Conservation (phyloP, 2,888 invertebrate species). For the Drosophila mimica region DNA sequence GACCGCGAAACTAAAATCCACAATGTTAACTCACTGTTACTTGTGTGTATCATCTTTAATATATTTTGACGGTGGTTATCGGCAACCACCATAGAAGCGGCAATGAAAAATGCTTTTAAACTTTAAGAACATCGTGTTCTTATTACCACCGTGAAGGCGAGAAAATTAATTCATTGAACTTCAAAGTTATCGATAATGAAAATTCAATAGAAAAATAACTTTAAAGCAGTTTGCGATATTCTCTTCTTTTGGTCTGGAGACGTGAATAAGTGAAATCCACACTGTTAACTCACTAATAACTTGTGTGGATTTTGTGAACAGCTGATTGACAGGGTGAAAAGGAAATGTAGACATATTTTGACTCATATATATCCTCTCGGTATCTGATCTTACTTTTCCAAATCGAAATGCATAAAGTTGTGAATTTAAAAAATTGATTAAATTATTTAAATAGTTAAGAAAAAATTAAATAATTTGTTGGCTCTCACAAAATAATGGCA, state of each 20-base stretch:
- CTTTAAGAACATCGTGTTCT: background rate
- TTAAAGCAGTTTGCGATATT: no score
- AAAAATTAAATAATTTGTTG: background rate
- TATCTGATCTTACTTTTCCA: background rate
- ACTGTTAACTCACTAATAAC: background rate
- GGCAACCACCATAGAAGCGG: no score
- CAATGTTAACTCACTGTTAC: background rate
- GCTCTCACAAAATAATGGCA: background rate
- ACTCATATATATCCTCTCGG: background rate
- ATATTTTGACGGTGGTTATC: background rate
- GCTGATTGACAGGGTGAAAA: background rate
- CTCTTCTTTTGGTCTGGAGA: background rate
- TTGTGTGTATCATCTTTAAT: background rate
- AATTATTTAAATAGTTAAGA: background rate
- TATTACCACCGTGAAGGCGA: background rate
- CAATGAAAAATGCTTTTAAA: background rate
- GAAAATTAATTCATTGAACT: no score
- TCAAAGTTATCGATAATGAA: no score
- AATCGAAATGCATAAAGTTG: background rate
- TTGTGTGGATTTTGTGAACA: background rate
- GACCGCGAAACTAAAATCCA: background rate
- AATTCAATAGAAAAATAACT: no score
- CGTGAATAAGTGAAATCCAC: background rate
- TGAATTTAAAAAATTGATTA: background rate
- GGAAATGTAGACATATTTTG: background rate